Evolutionary conservation across 2,797 vertebrate genomes (phyloP).

Genomic region (Anabas testudineus): DNA sequence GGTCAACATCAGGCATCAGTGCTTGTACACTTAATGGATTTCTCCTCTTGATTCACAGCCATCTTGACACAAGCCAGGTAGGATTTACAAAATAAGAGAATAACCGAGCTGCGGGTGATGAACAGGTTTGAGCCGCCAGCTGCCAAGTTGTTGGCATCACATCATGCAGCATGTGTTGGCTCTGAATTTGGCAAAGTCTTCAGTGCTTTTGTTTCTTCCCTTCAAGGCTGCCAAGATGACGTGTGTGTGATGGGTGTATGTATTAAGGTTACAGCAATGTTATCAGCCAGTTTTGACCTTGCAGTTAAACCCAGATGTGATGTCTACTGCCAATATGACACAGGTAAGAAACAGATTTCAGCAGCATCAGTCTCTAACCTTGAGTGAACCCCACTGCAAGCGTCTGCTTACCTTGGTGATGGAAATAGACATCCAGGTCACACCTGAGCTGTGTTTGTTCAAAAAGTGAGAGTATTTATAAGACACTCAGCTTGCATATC

Average conservation of each 20-base stretch:
- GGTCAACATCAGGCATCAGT: constrained; percentile 15
- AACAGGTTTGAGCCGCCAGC: constrained; percentile 31
- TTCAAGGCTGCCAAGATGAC: constrained; percentile 25
- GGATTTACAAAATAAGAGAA: constrained; percentile 48
- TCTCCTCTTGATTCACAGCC: constrained; percentile 33
- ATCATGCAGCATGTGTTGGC: constrained; percentile 38
- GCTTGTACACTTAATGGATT: constrained; percentile 21
- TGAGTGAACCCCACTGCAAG: neutral
- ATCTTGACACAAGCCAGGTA: constrained; percentile 48
- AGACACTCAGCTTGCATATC: no score
- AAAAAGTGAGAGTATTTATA: no score
- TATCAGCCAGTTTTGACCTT: neutral
- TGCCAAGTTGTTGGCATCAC: constrained; percentile 38
- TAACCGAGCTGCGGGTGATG: constrained; percentile 39
- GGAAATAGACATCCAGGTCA: neutral
- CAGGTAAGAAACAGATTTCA: neutral
- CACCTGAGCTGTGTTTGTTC: neutral
- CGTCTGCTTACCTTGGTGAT: neutral
- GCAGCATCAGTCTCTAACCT: neutral
- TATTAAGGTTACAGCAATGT: constrained; percentile 36
- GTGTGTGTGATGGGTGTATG: constrained; percentile 7
- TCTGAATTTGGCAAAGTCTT: constrained; percentile 20
- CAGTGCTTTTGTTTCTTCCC: neutral
- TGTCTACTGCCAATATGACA: constrained; percentile 1
- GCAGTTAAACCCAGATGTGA: constrained; percentile 20